Conservation (phyloP, 2,888 invertebrate genomes). For the Brachyptera putata region DNA sequence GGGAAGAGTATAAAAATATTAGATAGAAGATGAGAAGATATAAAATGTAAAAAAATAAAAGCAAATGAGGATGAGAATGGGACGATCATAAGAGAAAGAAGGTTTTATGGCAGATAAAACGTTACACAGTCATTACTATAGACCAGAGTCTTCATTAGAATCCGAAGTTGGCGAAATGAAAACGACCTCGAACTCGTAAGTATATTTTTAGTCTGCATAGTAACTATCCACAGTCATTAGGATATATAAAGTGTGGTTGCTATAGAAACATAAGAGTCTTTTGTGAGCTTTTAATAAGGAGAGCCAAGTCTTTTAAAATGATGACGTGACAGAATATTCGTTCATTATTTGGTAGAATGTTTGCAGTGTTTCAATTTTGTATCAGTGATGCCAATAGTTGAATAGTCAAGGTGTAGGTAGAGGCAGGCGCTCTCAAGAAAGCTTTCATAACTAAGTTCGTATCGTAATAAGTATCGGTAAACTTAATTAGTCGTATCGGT, state of each 20-base stretch:
- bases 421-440: no score
- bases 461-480: no score
- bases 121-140: no score
- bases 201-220: neutral
- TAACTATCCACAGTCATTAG: neutral
- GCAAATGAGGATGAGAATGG: neutral
- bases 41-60: slow-evolving; percentile 30
- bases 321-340: neutral
- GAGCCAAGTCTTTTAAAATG: slow-evolving; percentile 11
- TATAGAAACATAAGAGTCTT: slow-evolving; percentile 23
- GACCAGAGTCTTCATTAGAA: no score
- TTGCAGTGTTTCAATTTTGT: no score
- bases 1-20: slow-evolving; percentile 34
- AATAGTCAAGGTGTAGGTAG: no score
- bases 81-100: no score
- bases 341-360: no score
- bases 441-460: no score
- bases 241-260: slow-evolving; percentile 10
- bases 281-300: slow-evolving; percentile 31
- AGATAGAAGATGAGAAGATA: slow-evolving; percentile 17
- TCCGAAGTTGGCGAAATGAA: slow-evolving; percentile 3
- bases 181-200: neutral
- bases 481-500: no score
- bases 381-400: no score
- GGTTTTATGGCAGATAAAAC: no score